Conservation (phyloP, 2,113 vertebrate genomes). For the Formicarius rufipectus region DNA sequence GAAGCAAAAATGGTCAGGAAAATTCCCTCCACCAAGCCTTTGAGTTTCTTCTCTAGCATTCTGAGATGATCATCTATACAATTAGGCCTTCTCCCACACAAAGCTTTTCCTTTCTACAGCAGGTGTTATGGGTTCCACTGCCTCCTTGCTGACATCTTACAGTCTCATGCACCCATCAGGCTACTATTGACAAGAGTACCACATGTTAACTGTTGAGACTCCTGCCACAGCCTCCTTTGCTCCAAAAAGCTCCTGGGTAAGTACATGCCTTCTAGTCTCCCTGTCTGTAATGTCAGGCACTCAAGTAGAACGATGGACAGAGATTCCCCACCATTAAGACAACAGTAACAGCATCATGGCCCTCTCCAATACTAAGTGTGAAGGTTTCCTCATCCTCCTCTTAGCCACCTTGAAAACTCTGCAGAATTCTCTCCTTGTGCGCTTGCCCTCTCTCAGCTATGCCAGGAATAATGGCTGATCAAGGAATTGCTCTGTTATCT, state of each 20-base stretch:
- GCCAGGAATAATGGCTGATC: not conserved
- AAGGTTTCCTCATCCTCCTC: not conserved
- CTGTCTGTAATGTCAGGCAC: not conserved
- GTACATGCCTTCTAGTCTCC: not conserved
- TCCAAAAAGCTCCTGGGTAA: not conserved
- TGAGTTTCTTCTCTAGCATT: not conserved
- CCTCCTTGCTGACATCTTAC: not conserved
- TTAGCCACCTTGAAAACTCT: not conserved
- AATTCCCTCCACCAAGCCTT: not conserved
- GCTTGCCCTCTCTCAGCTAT: not conserved
- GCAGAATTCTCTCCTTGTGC: not conserved
- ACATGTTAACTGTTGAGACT: not conserved
- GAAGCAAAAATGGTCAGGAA: not conserved
- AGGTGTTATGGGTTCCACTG: not conserved
- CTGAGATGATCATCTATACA: not conserved
- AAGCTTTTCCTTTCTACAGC: not conserved
- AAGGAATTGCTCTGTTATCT: not conserved
- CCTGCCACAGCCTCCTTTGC: not conserved
- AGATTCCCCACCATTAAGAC: not conserved
- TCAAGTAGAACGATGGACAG: not conserved
- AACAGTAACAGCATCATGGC: not conserved
- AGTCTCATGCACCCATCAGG: not conserved
- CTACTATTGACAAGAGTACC: not conserved
- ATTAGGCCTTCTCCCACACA: not conserved
- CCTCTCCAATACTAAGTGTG: not conserved